Evolutionary conservation across 2,797 vertebrate genomes (phyloP), one percentile per base, ranked within the genome.

Genomic region (Cyclura pinguis): DNA sequence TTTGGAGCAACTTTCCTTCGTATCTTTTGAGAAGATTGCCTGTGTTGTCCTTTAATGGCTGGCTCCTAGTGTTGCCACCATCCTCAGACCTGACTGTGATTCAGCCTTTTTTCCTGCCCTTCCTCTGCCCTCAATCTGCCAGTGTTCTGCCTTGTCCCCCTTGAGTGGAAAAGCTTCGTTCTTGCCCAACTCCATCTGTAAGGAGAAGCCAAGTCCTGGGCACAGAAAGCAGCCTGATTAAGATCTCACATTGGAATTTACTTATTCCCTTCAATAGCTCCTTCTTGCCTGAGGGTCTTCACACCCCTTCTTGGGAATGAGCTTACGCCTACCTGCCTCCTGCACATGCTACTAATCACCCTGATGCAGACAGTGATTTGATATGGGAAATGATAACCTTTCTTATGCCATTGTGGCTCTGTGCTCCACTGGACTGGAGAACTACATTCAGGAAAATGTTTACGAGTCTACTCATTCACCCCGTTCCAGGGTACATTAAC

Each of bases 191-290:
- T 1, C 69, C 69, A 59, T 59, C n/a, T 62, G 6, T 81, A 38
- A 12, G 27, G 52, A 91, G 72, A 29, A 80, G 52, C 64, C 52
- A 35, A 80, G 76, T 80, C 38, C 62, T 80, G 50, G 67, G 35
- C 76, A 80, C 50, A 72, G 50, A 69, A 55, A 77, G 12, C 80
- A 87, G 18, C 1, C 72, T 57, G 89, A 91, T 91, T 84, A 84
- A 8, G 35, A 91, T 91, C 89, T 91, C 55, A 78, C 32, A 57
- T 84, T 90, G 62, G 16, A 85, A 69, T 84, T 47, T 64, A 35
- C 72, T 80, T 90, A 85, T 87, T 87, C 55, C 80, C 89, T 91
- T 13, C 59, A 78, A 50, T 91, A 81, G 80, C 72, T 84, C 72
- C 89, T 91, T 57, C 73, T 84, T 55, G 89, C 89, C 89, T 78